Evolutionary conservation across 2,888 invertebrate genomes (phyloP).

Genomic region (Crepidodera aurea): DNA sequence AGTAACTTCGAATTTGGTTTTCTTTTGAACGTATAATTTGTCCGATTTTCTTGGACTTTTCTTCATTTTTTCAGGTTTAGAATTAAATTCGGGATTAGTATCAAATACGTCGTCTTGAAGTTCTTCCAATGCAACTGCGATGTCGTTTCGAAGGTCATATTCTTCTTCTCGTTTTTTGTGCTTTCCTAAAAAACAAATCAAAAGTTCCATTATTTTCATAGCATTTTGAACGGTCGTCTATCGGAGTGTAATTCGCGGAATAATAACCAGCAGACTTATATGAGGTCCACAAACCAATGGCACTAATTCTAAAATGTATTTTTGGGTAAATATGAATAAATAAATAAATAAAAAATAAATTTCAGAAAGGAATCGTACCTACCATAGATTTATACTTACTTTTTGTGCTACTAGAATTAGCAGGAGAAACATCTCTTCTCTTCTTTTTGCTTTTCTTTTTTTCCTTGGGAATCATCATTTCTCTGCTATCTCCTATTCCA

Average conservation of each 20-base stretch:
- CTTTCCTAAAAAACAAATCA: conserved; percentile 30
- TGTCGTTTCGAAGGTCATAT: conserved; percentile 57
- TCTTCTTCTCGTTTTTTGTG: conserved; percentile 58
- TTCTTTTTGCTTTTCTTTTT: conserved; percentile 60
- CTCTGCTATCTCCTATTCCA: conserved; percentile 59
- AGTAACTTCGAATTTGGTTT: conserved; percentile 58
- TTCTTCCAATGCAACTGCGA: conserved; percentile 60
- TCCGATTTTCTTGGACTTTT: conserved; percentile 57
- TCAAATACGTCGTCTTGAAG: conserved; percentile 62
- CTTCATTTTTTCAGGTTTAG: conserved; percentile 51
- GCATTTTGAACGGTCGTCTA: too few species aligned
- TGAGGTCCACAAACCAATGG: too few species aligned
- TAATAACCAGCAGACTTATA: too few species aligned
- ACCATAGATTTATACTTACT: conserved; percentile 37
- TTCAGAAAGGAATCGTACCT: too few species aligned
- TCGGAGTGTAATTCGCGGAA: not conserved
- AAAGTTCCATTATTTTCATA: too few species aligned
- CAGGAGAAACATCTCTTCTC: conserved; percentile 53
- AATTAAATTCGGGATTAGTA: conserved; percentile 52
- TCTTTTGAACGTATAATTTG: conserved; percentile 60
- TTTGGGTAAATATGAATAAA: too few species aligned
- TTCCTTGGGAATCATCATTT: conserved; percentile 62
- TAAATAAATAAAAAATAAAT: too few species aligned
- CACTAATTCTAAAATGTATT: too few species aligned
- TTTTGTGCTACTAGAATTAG: conserved; percentile 48